phyloP scores from a whole-genome alignment of 2,797 vertebrate genomes.

The Balearica regulorum region DNA sequence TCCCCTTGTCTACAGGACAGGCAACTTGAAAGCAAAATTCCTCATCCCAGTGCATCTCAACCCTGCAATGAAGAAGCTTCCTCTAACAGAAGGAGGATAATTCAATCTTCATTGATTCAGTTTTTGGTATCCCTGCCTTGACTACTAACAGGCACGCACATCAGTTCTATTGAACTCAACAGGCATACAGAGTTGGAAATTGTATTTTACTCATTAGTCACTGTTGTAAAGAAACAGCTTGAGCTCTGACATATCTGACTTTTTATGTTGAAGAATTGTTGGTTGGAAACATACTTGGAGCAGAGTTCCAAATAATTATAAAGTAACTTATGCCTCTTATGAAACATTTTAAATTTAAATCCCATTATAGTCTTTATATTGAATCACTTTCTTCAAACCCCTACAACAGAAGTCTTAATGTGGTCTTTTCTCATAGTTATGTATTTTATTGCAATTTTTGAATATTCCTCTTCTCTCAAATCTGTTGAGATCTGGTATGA shows the following conservation, averaged over 20 bases:
- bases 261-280: not conserved
- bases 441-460: not conserved
- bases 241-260: not conserved
- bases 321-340: not conserved
- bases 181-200: not conserved
- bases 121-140: not conserved
- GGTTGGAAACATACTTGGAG: not conserved
- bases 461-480: not conserved
- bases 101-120: not conserved
- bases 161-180: not conserved
- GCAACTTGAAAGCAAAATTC: not conserved
- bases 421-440: not conserved
- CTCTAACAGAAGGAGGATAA: not conserved
- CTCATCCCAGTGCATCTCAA: not conserved
- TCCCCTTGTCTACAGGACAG: not conserved
- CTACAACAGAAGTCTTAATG: not conserved
- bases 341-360: not conserved
- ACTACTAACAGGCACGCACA: not conserved
- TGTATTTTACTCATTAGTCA: not conserved
- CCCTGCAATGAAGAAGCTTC: not conserved
- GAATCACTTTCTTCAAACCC: not conserved
- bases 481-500: not conserved
- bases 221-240: not conserved
- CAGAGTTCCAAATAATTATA: not conserved
- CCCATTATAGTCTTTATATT: not conserved